Conservation (phyloP, 2,888 invertebrate species). For the Gnatocerus cornutus region DNA sequence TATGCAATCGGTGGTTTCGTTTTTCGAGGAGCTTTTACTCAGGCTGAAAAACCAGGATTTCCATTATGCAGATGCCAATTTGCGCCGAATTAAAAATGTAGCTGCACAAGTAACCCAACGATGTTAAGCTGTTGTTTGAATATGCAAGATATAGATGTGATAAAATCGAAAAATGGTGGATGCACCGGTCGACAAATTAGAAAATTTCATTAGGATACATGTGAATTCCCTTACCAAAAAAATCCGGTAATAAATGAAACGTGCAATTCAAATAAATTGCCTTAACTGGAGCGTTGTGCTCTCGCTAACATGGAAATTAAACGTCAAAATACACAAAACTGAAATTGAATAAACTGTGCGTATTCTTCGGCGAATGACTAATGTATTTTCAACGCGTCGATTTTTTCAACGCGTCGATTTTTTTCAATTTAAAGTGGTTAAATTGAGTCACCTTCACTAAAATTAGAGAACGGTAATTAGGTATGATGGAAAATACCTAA, state of each 20-base stretch:
- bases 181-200: too few relatives aligned
- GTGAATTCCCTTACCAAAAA: background rate
- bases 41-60: background rate
- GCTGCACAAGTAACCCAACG: constrained; percentile 1
- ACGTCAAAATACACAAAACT: constrained; percentile 13
- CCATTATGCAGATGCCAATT: constrained; percentile 17
- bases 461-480: constrained; percentile 11
- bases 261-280: background rate
- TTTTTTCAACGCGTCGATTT: constrained; percentile 6
- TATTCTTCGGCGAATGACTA: background rate
- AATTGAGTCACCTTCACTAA: background rate
- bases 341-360: constrained; percentile 5
- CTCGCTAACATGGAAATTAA: background rate
- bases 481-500: constrained; percentile 20
- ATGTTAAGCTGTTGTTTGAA: background rate
- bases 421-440: constrained; percentile 7
- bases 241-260: background rate
- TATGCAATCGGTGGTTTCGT: constrained; percentile 11
- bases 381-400: background rate
- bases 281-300: background rate
- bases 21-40: constrained; percentile 11
- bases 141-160: too few relatives aligned
- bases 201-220: too few relatives aligned
- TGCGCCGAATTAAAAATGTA: background rate
- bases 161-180: too few relatives aligned